Evolutionary conservation across 2,113 vertebrate species (phyloP).

Genomic region (Cheilinus undulatus): DNA sequence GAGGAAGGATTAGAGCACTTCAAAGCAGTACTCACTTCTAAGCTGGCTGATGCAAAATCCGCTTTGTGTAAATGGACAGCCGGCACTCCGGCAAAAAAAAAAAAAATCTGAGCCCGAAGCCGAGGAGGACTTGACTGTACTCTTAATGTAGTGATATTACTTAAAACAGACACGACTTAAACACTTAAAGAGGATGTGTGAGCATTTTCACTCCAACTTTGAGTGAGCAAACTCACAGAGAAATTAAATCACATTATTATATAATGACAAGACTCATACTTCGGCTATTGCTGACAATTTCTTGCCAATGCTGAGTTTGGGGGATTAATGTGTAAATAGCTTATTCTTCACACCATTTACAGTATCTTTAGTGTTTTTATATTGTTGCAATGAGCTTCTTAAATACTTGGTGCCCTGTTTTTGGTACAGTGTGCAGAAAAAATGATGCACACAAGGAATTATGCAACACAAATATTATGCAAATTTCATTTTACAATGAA

Average conservation of each 20-base stretch:
- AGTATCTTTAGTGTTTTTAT: background rate
- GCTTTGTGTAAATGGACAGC: conserved; percentile 77
- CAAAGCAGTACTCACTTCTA: conserved; percentile 81
- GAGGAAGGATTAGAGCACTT: conserved; percentile 81
- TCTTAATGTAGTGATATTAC: conserved; percentile 36
- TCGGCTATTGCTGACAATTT: background rate
- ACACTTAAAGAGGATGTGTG: conserved; percentile 12
- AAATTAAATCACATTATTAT: conserved; percentile 5
- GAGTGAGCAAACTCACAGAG: background rate
- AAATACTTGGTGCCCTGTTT: background rate
- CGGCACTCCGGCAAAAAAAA: conserved; percentile 58
- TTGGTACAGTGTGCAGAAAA: background rate
- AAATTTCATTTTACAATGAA: background rate
- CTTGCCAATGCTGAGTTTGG: background rate
- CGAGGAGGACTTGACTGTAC: conserved; percentile 48
- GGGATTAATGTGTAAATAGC: background rate
- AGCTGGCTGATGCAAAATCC: conserved; percentile 81
- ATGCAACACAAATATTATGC: background rate
- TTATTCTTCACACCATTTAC: background rate
- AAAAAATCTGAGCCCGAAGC: conserved; percentile 38
- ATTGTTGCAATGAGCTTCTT: background rate
- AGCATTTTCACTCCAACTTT: background rate
- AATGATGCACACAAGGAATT: background rate
- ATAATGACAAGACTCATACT: background rate
- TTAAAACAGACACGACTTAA: conserved; percentile 35